Evolutionary conservation across 1,140 invertebrate species (phyloP), one percentile per base, ranked within the genome.

Genomic region (Conopomorpha cramerella): DNA sequence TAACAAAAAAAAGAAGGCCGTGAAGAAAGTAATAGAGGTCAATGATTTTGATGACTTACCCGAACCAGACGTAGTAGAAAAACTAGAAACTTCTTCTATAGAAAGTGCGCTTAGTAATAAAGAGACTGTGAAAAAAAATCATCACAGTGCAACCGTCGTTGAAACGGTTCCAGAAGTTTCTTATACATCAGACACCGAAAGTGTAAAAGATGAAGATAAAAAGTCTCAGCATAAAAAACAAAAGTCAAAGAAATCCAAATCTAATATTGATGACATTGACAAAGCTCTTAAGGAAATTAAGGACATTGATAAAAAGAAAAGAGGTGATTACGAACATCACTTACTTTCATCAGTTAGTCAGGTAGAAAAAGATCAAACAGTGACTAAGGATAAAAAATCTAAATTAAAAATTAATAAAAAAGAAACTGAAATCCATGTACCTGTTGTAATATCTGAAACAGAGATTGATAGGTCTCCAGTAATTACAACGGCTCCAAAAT

Each of bases 241-340:
- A 29, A 74, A 73, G 49, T 39, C 38, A 15, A 81, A 72, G 55
- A 81, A 76, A 50, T 8, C 38, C 16, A 77, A 64, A 62, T 52
- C 59, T 32, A 45, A 45, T 41, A 64, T 72, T 47, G 80, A 81
- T 52, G 79, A 82, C 43, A 77, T 82, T 36, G 77, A 80, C 46
- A 77, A 63, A 51, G 80, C 79, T 32, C 47, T 82, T 1, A 68
- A 73, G 50, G 81, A 82, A 73, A 81, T 81, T 30, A 70, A 77
- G 45, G 59, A 63, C 43, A 51, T 47, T 11, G 62, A 56, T 49
- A 50, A 55, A 26, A 68, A 61, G 33, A 72, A 68, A 47, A 72
- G 56, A 40, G 60, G 51, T 48, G 3, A 11, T 12, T 58, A 57
- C 50, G 50, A 51, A 15, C n/a, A 33, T 37, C 30, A n/a, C n/a